Base-by-base conservation (phyloP, 2,113 vertebrate species). In the Collichthys lucidus region DNA sequence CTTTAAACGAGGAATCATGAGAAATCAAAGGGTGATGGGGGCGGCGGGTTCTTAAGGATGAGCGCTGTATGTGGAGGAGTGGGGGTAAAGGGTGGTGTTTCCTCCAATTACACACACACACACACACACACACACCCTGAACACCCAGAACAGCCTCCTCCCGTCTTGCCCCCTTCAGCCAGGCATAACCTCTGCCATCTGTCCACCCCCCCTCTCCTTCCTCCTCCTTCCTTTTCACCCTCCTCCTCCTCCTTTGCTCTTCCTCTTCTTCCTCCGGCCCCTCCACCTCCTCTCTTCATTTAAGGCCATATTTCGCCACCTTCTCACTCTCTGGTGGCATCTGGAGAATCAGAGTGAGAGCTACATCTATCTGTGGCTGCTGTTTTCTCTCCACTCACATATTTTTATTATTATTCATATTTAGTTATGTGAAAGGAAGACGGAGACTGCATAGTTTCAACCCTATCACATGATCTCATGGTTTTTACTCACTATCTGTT, bases 141-240 rank as follows among this genome's bases (percentile, higher is more conserved):
- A 64, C 66, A 82, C 57, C 22, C 79, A 60, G 47, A 77, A 67
- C 71, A 79, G 71, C 77, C 79, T 85, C 85, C 70, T 85, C 74
- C 82, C 15, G 11, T 80, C 84, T 79, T 84, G 83, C 86, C 85
- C 85, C 83, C 84, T 90, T 91, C 92, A 93, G 85, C 89, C 90
- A 94, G 92, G 89, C 92, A 92, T 90, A 93, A 94, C 92, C 86
- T 88, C 84, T 91, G 80, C 93, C 93, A 93, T 94, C 93, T 94
- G 92, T 92, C 89, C 76, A 69, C 50, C 86, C 74, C 68, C 82
- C 46, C 29, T 22, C 60, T 26, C 26, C 26, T 31, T 70, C 63
- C 61, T 75, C 64, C 76, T 80, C 24, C 49, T 52, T 35, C 31
- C 49, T 49, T 82, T 74, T 82, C 62, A 69, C 42, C 73, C 77